A percentile compares a stretch with the other conserved stretches of the same genome.
Conservation (phyloP, 1,140 invertebrate species). For the Augochlora pura region DNA sequence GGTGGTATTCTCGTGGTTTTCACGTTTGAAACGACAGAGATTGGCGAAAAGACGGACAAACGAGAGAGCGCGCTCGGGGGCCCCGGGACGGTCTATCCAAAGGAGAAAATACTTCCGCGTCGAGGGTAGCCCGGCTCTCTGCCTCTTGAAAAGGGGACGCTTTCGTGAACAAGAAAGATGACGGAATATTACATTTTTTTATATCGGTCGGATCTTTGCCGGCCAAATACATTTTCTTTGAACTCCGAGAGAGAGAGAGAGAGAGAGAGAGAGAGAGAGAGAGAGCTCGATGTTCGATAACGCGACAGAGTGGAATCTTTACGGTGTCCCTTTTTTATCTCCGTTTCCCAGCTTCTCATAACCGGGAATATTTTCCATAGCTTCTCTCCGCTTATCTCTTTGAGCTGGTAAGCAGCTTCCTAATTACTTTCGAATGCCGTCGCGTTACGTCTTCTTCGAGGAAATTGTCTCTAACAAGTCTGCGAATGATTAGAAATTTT, state of each 20-base stretch:
- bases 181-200: slow-evolving; percentile 1
- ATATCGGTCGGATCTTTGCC: slow-evolving; percentile 6
- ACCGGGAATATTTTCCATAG: not conserved
- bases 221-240: not conserved
- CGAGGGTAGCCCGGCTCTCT: not conserved
- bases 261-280: too few relatives aligned
- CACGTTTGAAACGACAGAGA: not conserved
- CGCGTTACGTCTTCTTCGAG: too few relatives aligned
- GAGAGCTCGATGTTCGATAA: not conserved
- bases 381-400: too few relatives aligned
- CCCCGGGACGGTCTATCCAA: not conserved
- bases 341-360: not conserved
- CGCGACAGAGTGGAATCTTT: not conserved
- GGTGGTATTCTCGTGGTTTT: not conserved
- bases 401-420: too few relatives aligned
- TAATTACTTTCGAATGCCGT: too few relatives aligned
- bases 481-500: too few relatives aligned
- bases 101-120: not conserved
- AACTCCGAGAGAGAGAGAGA: too few relatives aligned
- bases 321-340: not conserved
- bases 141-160: not conserved
- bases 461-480: too few relatives aligned
- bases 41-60: not conserved
- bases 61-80: too few relatives aligned
- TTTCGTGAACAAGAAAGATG: not conserved